Base-by-base conservation (phyloP, 1,140 invertebrate genomes). In the Pomacea maculata region DNA sequence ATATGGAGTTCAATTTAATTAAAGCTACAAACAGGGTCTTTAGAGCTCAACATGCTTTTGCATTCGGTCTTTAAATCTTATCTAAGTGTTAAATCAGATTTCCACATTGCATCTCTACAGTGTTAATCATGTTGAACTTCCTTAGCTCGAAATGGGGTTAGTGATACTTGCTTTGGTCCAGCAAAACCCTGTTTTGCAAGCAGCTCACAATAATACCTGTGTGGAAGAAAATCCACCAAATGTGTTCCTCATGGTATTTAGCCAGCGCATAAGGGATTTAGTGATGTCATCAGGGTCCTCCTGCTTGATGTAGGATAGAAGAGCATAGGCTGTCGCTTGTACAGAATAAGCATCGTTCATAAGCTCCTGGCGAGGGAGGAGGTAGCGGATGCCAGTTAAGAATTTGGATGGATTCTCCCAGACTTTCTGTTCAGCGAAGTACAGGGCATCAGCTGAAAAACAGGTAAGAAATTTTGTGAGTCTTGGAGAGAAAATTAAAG, bases 181-280 rank as follows among this genome's bases (percentile, higher is more conserved):
- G 25, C 25, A 25, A 25, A 25, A 25, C 14, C 14, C 55, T 57
- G 14, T 57, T 57, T 9, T 61, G 15, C 57, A 61, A 61, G 21
- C 77, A 29, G 34, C 34, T 45, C 6, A 6, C 34, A 45, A 45
- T 45, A 45, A 9, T 75, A 89, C 94, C 92, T 97, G 96, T 8
- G 97, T 98, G 0, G 97, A 97, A 0, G 96, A 96, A 96, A 97
- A 98, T 0, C 97, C 97, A 65, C 96, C 96, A 87, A 98, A 95
- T 29, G 95, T 95, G 1, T 98, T 92, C 72, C 97, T 93, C 88
- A 98, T 97, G 0, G 95, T 93, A 89, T 98, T 97, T 7, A 99
- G 91, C 97, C 97, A 99, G 87, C 95, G 95, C 52, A 98, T 97
- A 88, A 98, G 97, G 19, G 87, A 86, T 14, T 54, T 70, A 9